A percentile compares a stretch with the other conserved stretches of the same genome.
Conservation (phyloP, 2,888 invertebrate genomes). For the Horisme vitalbata region DNA sequence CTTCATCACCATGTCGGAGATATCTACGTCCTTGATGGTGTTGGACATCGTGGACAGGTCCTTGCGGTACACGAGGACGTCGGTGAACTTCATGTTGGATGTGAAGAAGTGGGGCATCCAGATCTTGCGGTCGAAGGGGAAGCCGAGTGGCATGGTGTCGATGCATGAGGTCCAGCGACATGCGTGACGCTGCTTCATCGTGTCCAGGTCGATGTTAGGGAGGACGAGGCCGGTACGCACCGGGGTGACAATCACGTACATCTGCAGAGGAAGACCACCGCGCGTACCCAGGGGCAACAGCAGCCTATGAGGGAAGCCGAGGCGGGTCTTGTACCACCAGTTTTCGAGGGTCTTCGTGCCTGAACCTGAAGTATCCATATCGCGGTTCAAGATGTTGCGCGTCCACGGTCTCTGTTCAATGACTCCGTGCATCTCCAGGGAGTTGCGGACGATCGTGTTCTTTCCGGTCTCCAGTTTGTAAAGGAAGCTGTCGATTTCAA, state of each 20-base stretch:
- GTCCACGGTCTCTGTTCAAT: constrained; percentile 83
- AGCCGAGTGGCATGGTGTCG: constrained; percentile 87
- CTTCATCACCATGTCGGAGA: constrained; percentile 68
- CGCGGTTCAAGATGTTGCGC: constrained; percentile 50
- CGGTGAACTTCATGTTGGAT: constrained; percentile 86
- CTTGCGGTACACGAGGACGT: constrained; percentile 85
- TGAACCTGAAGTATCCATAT: constrained; percentile 58
- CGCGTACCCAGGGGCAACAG: constrained; percentile 87
- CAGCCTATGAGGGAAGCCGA: constrained; percentile 87
- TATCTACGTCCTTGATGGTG: constrained; percentile 60
- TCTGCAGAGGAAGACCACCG: constrained; percentile 84
- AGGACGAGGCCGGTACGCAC: constrained; percentile 73
- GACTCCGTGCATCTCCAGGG: constrained; percentile 85
- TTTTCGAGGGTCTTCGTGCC: constrained; percentile 78
- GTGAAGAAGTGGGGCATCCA: constrained; percentile 83
- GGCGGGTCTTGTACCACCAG: constrained; percentile 78
- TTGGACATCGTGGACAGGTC: constrained; percentile 63
- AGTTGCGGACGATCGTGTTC: constrained; percentile 87
- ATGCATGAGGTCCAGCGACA: constrained; percentile 80
- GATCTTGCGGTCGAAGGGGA: constrained; percentile 89
- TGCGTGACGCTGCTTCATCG: constrained; percentile 76
- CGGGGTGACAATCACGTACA: constrained; percentile 85
- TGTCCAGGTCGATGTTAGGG: constrained; percentile 66
- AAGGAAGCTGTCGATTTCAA: constrained; percentile 80
- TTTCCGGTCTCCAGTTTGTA: constrained; percentile 85